phyloP scores from a whole-genome alignment of 2,888 invertebrate species.

The Erannis defoliaria region DNA sequence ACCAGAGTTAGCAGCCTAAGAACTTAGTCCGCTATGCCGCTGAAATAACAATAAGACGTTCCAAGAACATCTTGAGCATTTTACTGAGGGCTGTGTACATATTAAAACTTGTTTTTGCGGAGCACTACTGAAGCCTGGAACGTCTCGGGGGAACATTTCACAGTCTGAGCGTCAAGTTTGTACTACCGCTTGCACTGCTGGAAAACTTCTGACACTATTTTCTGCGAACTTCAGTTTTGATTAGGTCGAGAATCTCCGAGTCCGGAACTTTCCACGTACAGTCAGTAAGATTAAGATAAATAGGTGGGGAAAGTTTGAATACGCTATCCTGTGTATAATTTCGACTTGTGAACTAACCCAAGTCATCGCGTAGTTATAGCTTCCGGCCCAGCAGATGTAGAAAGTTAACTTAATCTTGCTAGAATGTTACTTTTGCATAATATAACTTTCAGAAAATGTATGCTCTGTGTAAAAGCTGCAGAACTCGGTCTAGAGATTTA shows the following conservation, averaged over 20 bases:
- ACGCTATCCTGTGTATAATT: constrained; percentile 28
- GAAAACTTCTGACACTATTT: constrained; percentile 74
- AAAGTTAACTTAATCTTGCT: constrained; percentile 13
- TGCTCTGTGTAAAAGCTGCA: neutral
- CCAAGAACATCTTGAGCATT: constrained; percentile 11
- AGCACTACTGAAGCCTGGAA: constrained; percentile 39
- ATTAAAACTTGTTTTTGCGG: constrained; percentile 35
- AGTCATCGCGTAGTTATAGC: constrained; percentile 14
- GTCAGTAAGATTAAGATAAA: constrained; percentile 55
- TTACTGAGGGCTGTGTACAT: constrained; percentile 13
- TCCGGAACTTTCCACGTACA: constrained; percentile 50
- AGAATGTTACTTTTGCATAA: constrained; percentile 6
- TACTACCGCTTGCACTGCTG: constrained; percentile 55
- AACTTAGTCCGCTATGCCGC: neutral
- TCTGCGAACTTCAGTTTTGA: constrained; percentile 74
- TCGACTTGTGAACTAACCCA: constrained; percentile 20
- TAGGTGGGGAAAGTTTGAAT: constrained; percentile 38
- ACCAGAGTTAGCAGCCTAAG: neutral
- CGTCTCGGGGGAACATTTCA: constrained; percentile 56
- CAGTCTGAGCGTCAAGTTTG: constrained; percentile 56
- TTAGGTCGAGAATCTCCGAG: constrained; percentile 68
- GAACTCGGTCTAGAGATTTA: constrained; percentile 6
- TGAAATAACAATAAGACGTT: constrained; percentile 20
- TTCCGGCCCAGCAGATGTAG: constrained; percentile 19
- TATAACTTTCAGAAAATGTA: neutral